phyloP scores from a whole-genome alignment of 2,797 vertebrate genomes.

The Oryzias dopingdopingensis region DNA sequence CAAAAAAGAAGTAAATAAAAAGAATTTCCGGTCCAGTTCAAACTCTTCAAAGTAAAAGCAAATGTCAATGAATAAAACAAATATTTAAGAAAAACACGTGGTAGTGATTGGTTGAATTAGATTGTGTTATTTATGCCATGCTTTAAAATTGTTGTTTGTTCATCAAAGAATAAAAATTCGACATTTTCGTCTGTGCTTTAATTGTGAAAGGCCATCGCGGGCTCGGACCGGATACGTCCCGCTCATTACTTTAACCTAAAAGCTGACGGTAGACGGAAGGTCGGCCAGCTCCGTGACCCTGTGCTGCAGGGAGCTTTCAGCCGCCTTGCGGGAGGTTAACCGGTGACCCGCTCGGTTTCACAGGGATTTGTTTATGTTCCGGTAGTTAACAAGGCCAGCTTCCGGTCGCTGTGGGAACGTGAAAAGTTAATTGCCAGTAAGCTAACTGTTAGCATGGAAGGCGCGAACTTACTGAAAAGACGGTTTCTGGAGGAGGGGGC shows the following conservation, averaged over 20 bases:
- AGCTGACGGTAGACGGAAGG: conserved; percentile 16
- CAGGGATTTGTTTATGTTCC: not conserved
- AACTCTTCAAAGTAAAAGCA: too few species aligned
- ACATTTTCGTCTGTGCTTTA: not conserved
- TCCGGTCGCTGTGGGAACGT: not conserved
- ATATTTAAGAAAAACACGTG: too few species aligned
- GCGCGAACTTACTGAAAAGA: conserved; percentile 41
- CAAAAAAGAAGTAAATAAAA: too few species aligned
- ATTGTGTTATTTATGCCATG: too few species aligned
- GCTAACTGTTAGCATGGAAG: conserved; percentile 56
- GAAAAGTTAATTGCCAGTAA: not conserved
- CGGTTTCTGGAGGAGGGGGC: conserved; percentile 30
- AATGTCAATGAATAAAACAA: too few species aligned
- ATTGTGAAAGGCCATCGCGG: conserved; percentile 2
- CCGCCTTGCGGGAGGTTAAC: not conserved
- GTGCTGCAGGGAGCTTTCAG: not conserved
- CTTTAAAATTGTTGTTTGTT: too few species aligned
- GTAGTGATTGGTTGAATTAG: too few species aligned
- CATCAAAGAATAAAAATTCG: not conserved
- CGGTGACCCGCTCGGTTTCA: not conserved
- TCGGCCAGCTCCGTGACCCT: not conserved
- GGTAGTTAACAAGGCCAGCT: not conserved
- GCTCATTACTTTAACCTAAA: not conserved
- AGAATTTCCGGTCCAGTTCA: too few species aligned
- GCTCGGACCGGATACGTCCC: not conserved